Percentiles rank a stretch among this genome's conserved stretches.
phyloP scores from a whole-genome alignment of 2,113 vertebrate genomes.

The Pelusios castaneus region DNA sequence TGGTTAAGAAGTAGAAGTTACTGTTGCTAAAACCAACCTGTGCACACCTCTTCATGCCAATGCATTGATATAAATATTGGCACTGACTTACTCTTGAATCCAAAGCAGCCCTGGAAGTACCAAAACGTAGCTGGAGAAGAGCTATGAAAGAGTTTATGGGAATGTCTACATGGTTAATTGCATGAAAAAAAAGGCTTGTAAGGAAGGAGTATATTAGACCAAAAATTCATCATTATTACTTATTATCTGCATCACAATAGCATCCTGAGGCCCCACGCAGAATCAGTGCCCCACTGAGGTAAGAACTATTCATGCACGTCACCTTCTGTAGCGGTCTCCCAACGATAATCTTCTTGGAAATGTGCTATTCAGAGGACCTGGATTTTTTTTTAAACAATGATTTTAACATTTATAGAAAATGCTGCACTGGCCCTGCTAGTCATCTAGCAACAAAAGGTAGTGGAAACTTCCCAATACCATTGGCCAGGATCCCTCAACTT shows the following conservation, averaged over 20 bases:
- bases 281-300: not conserved
- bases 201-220: not conserved
- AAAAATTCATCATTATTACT: not conserved
- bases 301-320: not conserved
- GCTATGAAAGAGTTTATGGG: not conserved
- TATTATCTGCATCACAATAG: not conserved
- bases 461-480: not conserved
- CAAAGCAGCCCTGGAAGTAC: not conserved
- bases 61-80: not conserved
- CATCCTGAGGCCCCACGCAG: not conserved
- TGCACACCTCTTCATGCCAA: too few relatives aligned
- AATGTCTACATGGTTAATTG: not conserved
- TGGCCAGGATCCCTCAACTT: not conserved
- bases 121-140: not conserved
- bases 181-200: accelerated
- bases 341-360: not conserved
- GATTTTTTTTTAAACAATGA: not conserved
- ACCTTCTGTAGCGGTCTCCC: not conserved
- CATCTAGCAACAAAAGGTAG: accelerated
- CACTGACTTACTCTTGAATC: not conserved
- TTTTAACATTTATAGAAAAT: not conserved
- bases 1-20: not conserved
- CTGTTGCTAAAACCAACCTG: not conserved
- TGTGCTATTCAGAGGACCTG: not conserved
- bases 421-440: not conserved